A percentile compares a stretch with the other conserved stretches of the same genome.
phyloP scores from a whole-genome alignment of 2,113 vertebrate genomes.

The Tamias sibiricus region DNA sequence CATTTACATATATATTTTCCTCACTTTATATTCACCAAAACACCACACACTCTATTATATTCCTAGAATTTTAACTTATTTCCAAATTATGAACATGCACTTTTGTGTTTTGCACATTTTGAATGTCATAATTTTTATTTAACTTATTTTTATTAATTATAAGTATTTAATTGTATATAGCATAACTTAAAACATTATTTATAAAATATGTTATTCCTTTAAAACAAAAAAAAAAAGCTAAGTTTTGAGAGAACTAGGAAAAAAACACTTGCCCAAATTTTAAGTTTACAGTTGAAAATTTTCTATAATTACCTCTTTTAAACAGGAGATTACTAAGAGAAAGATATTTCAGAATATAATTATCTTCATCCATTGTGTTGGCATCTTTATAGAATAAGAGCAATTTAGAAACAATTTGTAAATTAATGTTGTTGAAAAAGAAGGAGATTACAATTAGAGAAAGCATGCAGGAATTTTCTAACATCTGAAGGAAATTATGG shows the following conservation, averaged over 20 bases:
- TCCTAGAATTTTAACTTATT: not conserved
- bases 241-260: not conserved
- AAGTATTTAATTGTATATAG: not conserved
- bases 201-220: not conserved
- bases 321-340: not conserved
- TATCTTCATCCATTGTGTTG: not conserved
- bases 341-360: constrained; percentile 10
- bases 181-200: not conserved
- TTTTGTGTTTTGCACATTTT: not conserved
- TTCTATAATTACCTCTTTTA: not conserved
- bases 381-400: constrained; percentile 8
- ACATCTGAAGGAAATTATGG: not conserved
- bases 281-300: not conserved
- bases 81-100: not conserved
- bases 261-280: not conserved
- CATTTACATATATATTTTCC: not conserved
- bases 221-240: not conserved
- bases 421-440: not conserved
- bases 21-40: not conserved
- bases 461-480: not conserved
- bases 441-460: not conserved
- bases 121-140: not conserved
- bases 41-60: not conserved
- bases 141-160: not conserved
- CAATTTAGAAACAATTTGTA: constrained; percentile 42